Base-by-base conservation (phyloP, 2,888 invertebrate genomes). In the Athrips mouffetella region DNA sequence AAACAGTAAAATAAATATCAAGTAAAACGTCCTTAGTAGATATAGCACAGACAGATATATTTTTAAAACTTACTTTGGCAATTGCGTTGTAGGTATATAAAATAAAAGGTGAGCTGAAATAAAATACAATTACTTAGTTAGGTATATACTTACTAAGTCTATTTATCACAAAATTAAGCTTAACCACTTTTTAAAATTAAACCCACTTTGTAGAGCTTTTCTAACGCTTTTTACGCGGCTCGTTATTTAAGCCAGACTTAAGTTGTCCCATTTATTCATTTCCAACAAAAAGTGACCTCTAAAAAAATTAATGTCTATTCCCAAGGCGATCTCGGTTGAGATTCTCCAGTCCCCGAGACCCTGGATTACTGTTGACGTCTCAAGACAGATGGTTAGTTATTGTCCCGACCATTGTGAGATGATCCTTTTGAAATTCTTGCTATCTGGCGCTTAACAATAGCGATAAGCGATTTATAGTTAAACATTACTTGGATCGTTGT, bases 361-460 rank as follows among this genome's bases (percentile, higher is more conserved):
- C 58, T 60, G 60, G 62, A 61, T 57, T 59, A 56, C 51, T 46
- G 51, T 50, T 62, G 61, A 61, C 60, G 57, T 62, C 59, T 37
- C 52, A 62, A 68, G 65, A 67, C 63, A 63, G 62, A 66, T 66
- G 62, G 58, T 51, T 49, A 45, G 48, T 55, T 50, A 59, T 59
- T 61, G 57, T 59, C 54, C 57, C 54, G 31, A 52, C 57, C 48
- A 60, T 70, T 70, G 69, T 70, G 54, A 53, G 48, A 46, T 56
- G 65, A 67, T 64, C 65, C 62, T 60, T 65, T 68, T 58, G 59
- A 59, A 58, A 63, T 59, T 63, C 56, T 58, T 57, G 42, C 55
- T 53, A 55, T 57, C 21, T n/a, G 54, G 39, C 42, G 45, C 42
- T 52, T 55, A 57, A 67, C 60, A 62, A 63, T 55, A 44, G 48